Evolutionary conservation across 2,797 vertebrate species (phyloP), one percentile per base, ranked within the genome.

Genomic region (Rhinella marina): DNA sequence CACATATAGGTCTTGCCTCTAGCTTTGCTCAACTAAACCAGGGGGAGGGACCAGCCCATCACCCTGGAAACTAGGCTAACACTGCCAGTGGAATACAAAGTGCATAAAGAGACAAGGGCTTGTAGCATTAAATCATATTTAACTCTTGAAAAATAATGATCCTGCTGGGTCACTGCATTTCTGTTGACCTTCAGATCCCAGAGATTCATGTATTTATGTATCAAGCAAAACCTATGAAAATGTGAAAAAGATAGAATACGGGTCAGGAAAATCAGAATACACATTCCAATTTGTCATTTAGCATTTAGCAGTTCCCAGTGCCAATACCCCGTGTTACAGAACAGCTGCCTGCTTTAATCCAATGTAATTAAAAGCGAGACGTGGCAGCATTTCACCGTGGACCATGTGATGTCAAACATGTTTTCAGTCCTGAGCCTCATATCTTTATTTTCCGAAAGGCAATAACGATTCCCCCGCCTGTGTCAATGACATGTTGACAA

Each of bases 401-500:
- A 64, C 48, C 48, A 19, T 29, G 32, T 66, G 62, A 85, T 16
- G 25, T 25, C 41, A 64, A 66, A 77, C 59, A 62, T 27, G n/a
- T 32, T 73, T 82, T 21, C 86, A 76, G 50, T 50, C 9, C 62
- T 21, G 50, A 21, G 64, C 32, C 77, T 83, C 62, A 84, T 77
- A 87, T 82, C 70, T 75, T 27, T 72, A 72, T 86, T 81, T 72
- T 59, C 59, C 29, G 17, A 87, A 87, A 75, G 59, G 62, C 59
- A 56, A 85, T 72, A 72, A 66, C 76, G 82, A 85, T 78, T 62
- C 66, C 25, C 41, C 56, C 66, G 57, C 82, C 77, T 52, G 78
- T 88, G 82, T 88, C 84, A 80, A 56, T 66, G 77, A 82, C 70
- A 70, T 88, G 84, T 82, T 88, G 83, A 88, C 82, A 84, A 81